phyloP scores from a whole-genome alignment of 2,797 vertebrate genomes.

The Chelidonichthys spinosus region DNA sequence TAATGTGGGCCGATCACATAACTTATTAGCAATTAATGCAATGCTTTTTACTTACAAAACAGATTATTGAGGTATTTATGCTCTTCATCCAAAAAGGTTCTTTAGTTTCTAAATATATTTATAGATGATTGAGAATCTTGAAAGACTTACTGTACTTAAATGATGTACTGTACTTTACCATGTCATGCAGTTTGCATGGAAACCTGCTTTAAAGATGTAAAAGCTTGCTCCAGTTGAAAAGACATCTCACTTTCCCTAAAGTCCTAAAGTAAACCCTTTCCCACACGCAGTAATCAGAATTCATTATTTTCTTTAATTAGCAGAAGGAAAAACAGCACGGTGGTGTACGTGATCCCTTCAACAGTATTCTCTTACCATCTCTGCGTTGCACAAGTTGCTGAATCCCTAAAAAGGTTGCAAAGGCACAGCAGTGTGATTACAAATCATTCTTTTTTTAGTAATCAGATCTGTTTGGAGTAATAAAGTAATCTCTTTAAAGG shows the following conservation, averaged over 20 bases:
- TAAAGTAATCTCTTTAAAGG: conserved; percentile 8
- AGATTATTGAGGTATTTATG: neutral
- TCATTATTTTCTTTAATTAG: neutral
- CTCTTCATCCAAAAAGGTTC: neutral
- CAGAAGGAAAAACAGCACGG: neutral
- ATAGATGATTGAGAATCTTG: neutral
- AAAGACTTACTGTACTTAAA: neutral
- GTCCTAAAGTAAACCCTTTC: neutral
- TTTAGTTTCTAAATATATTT: neutral
- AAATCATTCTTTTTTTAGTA: conserved; percentile 1
- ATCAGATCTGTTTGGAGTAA: conserved; percentile 31
- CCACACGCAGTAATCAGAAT: neutral
- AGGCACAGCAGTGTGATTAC: neutral
- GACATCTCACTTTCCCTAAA: neutral
- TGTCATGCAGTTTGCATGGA: neutral
- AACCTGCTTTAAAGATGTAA: neutral
- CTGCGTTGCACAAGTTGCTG: neutral
- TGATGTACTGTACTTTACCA: neutral
- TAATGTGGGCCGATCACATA: neutral
- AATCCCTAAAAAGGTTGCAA: neutral
- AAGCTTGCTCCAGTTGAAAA: conserved; percentile 14
- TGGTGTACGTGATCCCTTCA: neutral
- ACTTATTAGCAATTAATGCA: neutral
- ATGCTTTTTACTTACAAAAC: neutral
- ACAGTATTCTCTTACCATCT: neutral